phyloP scores from a whole-genome alignment of 2,113 vertebrate genomes.

The Rhinoptilus africanus region DNA sequence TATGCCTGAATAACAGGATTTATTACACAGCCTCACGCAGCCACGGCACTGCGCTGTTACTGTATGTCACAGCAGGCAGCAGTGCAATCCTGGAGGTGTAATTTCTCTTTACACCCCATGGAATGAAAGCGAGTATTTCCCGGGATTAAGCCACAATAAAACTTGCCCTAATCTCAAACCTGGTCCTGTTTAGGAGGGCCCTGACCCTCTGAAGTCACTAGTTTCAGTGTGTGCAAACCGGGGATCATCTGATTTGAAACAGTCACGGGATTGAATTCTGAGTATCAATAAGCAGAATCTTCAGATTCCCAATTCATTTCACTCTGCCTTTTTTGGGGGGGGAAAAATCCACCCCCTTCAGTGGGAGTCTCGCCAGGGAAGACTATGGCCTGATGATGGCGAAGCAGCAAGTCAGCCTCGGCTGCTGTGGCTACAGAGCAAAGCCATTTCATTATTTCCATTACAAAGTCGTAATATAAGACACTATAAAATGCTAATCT shows the following conservation, averaged over 20 bases:
- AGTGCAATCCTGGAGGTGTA: background rate
- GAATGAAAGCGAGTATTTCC: background rate
- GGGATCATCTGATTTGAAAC: background rate
- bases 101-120: background rate
- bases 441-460: constrained; percentile 1
- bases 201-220: background rate
- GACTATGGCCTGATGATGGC: background rate
- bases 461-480: background rate
- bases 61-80: background rate
- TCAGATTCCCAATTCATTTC: background rate
- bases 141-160: background rate
- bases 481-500: constrained; percentile 45
- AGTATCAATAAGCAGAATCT: background rate
- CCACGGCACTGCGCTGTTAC: background rate
- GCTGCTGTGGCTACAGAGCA: background rate
- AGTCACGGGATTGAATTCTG: background rate
- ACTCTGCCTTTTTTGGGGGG: background rate
- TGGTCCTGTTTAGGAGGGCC: background rate
- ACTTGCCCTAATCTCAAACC: background rate
- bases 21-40: background rate
- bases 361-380: background rate
- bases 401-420: background rate
- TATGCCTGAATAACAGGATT: background rate
- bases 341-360: background rate
- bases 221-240: background rate